Percentiles rank a stretch among this genome's conserved stretches.
phyloP scores from a whole-genome alignment of 2,888 invertebrate species.

The Spilosoma lubricipeda region DNA sequence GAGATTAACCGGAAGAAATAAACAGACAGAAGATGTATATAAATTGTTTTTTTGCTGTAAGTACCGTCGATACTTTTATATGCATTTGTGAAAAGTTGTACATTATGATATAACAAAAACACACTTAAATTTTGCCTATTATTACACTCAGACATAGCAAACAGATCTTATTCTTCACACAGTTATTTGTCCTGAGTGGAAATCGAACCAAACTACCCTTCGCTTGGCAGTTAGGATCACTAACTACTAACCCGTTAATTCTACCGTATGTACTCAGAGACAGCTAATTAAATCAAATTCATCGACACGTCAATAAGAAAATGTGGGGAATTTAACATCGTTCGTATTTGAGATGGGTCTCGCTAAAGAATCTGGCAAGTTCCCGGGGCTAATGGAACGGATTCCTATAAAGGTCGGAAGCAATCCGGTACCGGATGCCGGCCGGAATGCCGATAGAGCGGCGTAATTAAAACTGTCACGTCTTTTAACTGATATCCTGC shows the following conservation, averaged over 20 bases:
- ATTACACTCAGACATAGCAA: no score
- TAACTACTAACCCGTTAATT: background rate
- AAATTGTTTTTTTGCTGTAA: no score
- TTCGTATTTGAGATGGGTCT: slow-evolving; percentile 48
- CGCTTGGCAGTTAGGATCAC: background rate
- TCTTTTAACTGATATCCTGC: slow-evolving; percentile 71
- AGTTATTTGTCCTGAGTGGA: background rate
- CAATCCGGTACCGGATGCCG: slow-evolving; percentile 60
- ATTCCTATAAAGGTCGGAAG: slow-evolving; percentile 69
- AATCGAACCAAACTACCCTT: background rate
- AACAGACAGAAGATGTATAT: no score
- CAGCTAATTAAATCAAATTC: slow-evolving; percentile 50
- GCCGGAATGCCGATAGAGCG: slow-evolving; percentile 74
- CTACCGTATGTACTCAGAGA: background rate
- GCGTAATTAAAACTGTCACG: slow-evolving; percentile 79
- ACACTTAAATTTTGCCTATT: no score
- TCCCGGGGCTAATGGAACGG: slow-evolving; percentile 72
- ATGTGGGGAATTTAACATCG: slow-evolving; percentile 49
- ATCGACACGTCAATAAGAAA: slow-evolving; percentile 53
- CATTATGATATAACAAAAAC: no score
- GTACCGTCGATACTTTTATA: no score
- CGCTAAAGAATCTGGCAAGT: slow-evolving; percentile 70
- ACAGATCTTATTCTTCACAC: no score
- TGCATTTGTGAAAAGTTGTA: no score
- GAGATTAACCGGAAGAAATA: no score